Evolutionary conservation across 2,113 vertebrate genomes (phyloP), one percentile per base, ranked within the genome.

Genomic region (Corythaixoides concolor): DNA sequence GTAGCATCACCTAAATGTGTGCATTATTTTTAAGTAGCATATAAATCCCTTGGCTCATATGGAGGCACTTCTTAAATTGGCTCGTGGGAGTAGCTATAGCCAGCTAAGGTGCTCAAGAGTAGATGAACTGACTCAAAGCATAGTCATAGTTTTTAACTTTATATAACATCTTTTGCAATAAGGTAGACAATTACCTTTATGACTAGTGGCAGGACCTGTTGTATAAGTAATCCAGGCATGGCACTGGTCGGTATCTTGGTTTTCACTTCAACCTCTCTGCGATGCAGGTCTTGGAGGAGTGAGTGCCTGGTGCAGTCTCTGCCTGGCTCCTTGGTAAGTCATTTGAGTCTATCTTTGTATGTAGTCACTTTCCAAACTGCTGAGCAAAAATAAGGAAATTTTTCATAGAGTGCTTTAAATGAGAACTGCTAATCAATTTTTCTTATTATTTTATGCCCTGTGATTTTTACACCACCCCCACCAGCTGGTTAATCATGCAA

Each of bases 401-500:
- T 97, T 96, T 97, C 91, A 86, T 24, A 72, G 98, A 98, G 98
- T 98, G 97, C 97, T 98, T 98, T 98, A 98, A 98, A 98, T 98
- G 98, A 98, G 98, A 98, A 98, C 98, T 98, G 98, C 98, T 99
- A 98, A 99, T 99, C 98, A 99, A 98, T 99, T 99, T 98, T 97
- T 98, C 98, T 98, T 99, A 98, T 98, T 99, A 98, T 99, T 99
- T 99, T 98, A 99, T 99, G 98, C 98, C 98, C 94, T 98, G 98
- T 99, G 98, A 98, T 99, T 99, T 98, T 98, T 98, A 98, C 94
- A 98, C 98, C 98, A 98, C 98, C 99, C 98, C 99, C 98, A 98
- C 98, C 99, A 99, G 99, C 98, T 98, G 98, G 99, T 98, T 99
- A 99, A 99, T 99, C 98, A 98, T 98, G 98, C 98, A 98, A 98